These are phyloP conservation scores for Iselma pallidipennis DNA, from an alignment of 2,888 invertebrate genomes.

Conservation along the genomic window DNA sequence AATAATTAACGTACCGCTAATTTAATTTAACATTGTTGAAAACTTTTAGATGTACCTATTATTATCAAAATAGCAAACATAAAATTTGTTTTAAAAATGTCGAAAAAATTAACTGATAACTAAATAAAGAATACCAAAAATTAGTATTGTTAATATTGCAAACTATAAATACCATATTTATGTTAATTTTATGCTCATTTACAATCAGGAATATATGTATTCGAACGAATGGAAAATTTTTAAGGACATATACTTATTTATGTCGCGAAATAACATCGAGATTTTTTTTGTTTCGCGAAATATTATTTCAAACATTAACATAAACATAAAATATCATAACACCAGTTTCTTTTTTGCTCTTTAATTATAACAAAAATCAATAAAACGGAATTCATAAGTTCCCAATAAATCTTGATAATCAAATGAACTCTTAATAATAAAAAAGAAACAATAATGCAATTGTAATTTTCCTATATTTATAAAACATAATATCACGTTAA, in stretches of 20 bases:
- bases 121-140: background rate
- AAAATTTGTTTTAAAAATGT: too few species aligned
- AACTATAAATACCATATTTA: conserved; percentile 10
- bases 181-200: conserved; percentile 11
- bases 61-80: too few species aligned
- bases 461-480: too few species aligned
- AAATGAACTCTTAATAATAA: too few species aligned
- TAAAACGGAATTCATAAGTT: background rate
- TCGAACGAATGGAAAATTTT: conserved; percentile 13
- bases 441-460: too few species aligned
- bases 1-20: background rate
- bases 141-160: background rate
- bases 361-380: background rate
- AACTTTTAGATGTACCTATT: too few species aligned
- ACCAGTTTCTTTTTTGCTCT: too few species aligned
- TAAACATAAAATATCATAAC: background rate
- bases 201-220: conserved; percentile 7
- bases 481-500: too few species aligned
- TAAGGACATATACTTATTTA: conserved; percentile 9
- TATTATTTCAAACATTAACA: background rate
- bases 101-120: background rate
- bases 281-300: background rate
- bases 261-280: background rate
- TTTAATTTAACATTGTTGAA: background rate
- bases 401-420: too few species aligned